Base-by-base conservation (phyloP, 2,888 invertebrate genomes). In the Cantharis lateralis region DNA sequence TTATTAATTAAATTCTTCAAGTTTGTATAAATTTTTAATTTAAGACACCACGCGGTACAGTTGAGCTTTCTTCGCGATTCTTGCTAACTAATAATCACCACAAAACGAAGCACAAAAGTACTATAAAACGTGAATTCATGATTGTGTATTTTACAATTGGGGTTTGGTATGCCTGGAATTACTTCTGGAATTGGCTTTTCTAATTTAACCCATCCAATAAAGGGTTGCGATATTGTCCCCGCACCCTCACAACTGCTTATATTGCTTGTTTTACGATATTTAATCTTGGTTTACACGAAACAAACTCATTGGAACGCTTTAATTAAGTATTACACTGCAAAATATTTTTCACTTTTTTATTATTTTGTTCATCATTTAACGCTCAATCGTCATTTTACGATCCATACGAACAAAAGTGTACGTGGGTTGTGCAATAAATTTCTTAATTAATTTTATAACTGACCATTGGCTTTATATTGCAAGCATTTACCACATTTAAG, bases 1-100 rank as follows among this genome's bases (percentile, higher is more conserved):
- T 86, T 85, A 86, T 87, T 87, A 86, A 87, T 86, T 86, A 86
- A 87, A 86, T 87, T 86, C 86, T 85, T 85, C 81, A 82, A 86
- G 84, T 85, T 85, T 83, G 84, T 82, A 82, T 83, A 84, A 84
- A 84, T 85, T 86, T 86, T 85, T 86, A 86, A 86, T 86, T 85
- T 84, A 85, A 85, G 81, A 84, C 84, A 85, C 86, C 86, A 85
- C 84, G 79, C 80, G 84, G 83, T 81, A 80, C 79, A 78, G 80
- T 81, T 79, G 77, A 77, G 79, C 76, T 78, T 81, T 81, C 79
- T 80, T 80, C 76, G 80, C 77, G 79, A 79, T 81, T 77, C 80
- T 79, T 80, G 79, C 79, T 82, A 83, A 82, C 82, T 84, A 84
- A 85, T 84, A 84, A 85, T 84, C 84, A 83, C 83, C 83, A 80